A percentile compares a stretch with the other conserved stretches of the same genome.
phyloP scores from a whole-genome alignment of 1,140 invertebrate genomes.

The Trichonephila clavipes region DNA sequence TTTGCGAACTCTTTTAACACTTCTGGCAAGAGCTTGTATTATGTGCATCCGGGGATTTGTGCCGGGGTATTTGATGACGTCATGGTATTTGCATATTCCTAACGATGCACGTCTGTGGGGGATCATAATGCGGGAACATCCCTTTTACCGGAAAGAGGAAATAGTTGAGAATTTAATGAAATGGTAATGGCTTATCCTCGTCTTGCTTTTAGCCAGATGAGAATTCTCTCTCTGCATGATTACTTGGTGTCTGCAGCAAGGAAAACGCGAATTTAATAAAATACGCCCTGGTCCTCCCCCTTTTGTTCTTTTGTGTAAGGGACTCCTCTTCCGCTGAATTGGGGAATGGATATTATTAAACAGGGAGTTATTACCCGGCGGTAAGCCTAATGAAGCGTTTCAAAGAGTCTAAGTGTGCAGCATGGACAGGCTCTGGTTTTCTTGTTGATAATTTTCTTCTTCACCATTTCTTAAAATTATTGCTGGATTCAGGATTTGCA shows the following conservation, averaged over 20 bases:
- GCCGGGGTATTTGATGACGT: conserved; percentile 57
- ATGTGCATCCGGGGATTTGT: conserved; percentile 45
- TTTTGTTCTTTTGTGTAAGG: conserved; percentile 20
- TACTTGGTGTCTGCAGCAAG: conserved; percentile 15
- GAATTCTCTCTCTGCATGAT: conserved; percentile 41
- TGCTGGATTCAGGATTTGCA: neutral
- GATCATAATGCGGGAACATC: conserved; percentile 32
- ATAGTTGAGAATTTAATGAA: conserved; percentile 67
- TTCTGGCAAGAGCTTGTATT: conserved; percentile 38
- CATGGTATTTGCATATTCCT: conserved; percentile 68
- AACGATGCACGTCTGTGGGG: conserved; percentile 54
- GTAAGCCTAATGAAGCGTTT: conserved; percentile 28
- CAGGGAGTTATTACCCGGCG: conserved; percentile 19
- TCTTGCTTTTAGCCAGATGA: conserved; percentile 44
- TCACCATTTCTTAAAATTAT: neutral
- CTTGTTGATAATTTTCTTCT: neutral
- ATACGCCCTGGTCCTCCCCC: neutral
- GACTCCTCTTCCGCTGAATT: neutral
- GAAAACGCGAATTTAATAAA: conserved; percentile 64
- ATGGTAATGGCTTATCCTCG: conserved; percentile 60
- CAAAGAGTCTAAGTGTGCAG: neutral
- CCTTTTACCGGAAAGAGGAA: conserved; percentile 44
- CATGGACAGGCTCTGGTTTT: neutral
- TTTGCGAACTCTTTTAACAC: conserved; percentile 56
- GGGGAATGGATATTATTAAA: conserved; percentile 30